Evolutionary conservation across 2,797 vertebrate genomes (phyloP).

Genomic region (Podargus strigoides): DNA sequence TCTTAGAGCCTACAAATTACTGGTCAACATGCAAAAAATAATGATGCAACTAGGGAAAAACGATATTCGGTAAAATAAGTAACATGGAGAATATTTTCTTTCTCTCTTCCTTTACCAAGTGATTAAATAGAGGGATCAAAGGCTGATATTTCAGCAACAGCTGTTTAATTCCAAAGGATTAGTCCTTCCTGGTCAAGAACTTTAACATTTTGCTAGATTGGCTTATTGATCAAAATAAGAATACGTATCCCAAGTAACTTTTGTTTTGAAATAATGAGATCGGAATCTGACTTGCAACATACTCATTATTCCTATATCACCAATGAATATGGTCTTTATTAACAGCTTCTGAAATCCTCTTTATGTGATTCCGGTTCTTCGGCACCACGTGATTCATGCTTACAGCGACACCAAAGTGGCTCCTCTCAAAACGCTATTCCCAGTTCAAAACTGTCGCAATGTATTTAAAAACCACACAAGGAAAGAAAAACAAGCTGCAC

Average conservation of each 20-base stretch:
- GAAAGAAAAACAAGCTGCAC: background rate
- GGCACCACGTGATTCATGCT: background rate
- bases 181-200: background rate
- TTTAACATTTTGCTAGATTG: background rate
- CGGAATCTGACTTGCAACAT: background rate
- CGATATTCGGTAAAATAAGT: background rate
- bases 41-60: background rate
- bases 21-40: background rate
- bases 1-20: background rate
- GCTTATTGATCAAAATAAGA: background rate
- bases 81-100: background rate
- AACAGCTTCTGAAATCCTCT: background rate
- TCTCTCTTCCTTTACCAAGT: background rate
- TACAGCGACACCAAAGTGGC: background rate
- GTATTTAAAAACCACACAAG: conserved; percentile 18
- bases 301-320: background rate
- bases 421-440: conserved; percentile 1
- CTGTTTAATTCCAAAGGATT: background rate
- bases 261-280: conserved; percentile 1
- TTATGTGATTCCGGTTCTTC: background rate
- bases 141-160: conserved; percentile 2
- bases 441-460: background rate
- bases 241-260: background rate
- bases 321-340: background rate
- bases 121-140: background rate